Evolutionary conservation across 2,888 invertebrate species (phyloP), one percentile per base, ranked within the genome.

Genomic region (Phalangium opilio): DNA sequence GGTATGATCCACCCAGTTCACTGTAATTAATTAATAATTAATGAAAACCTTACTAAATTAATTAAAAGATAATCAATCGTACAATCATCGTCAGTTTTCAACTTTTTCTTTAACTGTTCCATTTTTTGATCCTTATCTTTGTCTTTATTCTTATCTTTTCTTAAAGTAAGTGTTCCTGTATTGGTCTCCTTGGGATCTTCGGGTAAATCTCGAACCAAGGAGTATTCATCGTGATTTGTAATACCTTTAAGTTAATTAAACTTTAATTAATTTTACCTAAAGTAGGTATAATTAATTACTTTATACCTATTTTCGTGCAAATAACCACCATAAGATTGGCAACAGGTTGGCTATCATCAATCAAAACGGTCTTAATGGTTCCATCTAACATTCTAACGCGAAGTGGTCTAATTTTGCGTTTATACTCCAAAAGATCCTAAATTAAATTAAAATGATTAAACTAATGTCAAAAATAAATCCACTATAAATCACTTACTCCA

Each of bases 141-240:
- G 63, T 87, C 86, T 57, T 79, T 79, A 58, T 79, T 79, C 55
- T 53, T 50, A 49, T 51, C 57, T 44, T 87, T 71, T 61, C 82
- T 83, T 52, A 96, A 70, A 0, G 95, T 93, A 48, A 90, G 71
- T 1, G 91, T 95, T 40, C 86, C 87, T 60, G 76, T 76, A 17
- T 53, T 50, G 17, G 47, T 53, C 48, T 57, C 63, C 53, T 61
- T 61, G 15, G 76, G 74, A 43, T 66, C 66, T 57, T 84, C 85
- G 15, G 76, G 75, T 38, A 84, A 78, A 62, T 96, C 95, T 14
- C 89, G 76, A 38, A 98, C 87, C 70, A 93, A 66, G 35, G 85
- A 84, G 66, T 98, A 99, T 66, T 99, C 98, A 63, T 99, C 98
- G 66, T 98, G 91, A 72, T 99, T 99, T 63, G 95, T 89, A 63